These are phyloP conservation scores for Benthosema pterotum DNA, from an alignment of 2,797 vertebrate genomes.

Conservation along the genomic window DNA sequence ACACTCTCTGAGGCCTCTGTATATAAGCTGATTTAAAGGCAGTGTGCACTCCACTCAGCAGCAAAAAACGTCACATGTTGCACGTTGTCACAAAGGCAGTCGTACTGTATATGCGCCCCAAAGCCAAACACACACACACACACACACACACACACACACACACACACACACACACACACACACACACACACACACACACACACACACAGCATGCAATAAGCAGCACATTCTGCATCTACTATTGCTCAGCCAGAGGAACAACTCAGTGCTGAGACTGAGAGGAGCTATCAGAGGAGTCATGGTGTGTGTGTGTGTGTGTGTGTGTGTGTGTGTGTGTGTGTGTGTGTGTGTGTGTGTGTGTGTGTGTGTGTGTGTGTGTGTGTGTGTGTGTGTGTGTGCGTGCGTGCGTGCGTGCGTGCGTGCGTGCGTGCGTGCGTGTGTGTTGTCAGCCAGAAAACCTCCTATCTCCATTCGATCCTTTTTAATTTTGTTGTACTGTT, in stretches of 20 bases:
- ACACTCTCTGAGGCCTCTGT: slow-evolving; percentile 45
- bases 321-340: too few relatives aligned
- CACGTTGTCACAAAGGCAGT: slow-evolving; percentile 24
- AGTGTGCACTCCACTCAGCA: slow-evolving; percentile 67
- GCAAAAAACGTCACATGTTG: slow-evolving; percentile 57
- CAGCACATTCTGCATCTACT: neutral
- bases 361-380: too few relatives aligned
- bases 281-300: too few relatives aligned
- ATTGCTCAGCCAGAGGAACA: slow-evolving; percentile 9
- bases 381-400: too few relatives aligned
- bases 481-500: too few relatives aligned
- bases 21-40: slow-evolving; percentile 71
- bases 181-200: neutral
- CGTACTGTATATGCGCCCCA: slow-evolving; percentile 17
- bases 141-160: slow-evolving; percentile 1
- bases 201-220: slow-evolving; percentile 8
- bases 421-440: too few relatives aligned
- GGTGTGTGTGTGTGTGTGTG: too few relatives aligned
- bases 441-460: too few relatives aligned
- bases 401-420: too few relatives aligned
- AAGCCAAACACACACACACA: slow-evolving; percentile 13
- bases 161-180: slow-evolving; percentile 1
- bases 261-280: neutral
- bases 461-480: too few relatives aligned
- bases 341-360: too few relatives aligned